Evolutionary conservation across 2,113 vertebrate species (phyloP).

Genomic region (Entelurus aequoreus): DNA sequence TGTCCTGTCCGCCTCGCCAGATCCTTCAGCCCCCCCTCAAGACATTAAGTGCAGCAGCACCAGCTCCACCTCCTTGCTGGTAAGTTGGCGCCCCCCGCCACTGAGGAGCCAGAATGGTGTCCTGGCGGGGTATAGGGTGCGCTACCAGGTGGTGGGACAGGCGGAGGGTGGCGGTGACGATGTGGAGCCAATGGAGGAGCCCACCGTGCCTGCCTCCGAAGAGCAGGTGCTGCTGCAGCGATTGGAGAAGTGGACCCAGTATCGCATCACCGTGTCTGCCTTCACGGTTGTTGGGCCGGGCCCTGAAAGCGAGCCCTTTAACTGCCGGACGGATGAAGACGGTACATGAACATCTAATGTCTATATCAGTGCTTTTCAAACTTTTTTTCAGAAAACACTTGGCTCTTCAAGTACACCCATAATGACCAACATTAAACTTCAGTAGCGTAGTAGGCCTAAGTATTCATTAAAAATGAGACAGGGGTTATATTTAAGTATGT

Average conservation of each 20-base stretch:
- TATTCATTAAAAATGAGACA: too few relatives aligned
- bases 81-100: constrained; percentile 96
- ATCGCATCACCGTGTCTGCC: constrained; percentile 85
- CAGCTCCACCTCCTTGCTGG: constrained; percentile 95
- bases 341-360: constrained; percentile 67
- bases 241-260: constrained; percentile 98
- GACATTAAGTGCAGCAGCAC: constrained; percentile 93
- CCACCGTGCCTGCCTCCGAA: constrained; percentile 75
- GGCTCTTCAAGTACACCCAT: too few relatives aligned
- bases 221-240: constrained; percentile 83
- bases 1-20: constrained; percentile 77
- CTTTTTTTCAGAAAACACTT: too few relatives aligned
- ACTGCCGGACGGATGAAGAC: constrained; percentile 92
- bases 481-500: too few relatives aligned
- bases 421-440: too few relatives aligned
- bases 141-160: constrained; percentile 81
- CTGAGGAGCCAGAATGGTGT: constrained; percentile 88
- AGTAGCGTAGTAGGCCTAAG: too few relatives aligned
- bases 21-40: constrained; percentile 98
- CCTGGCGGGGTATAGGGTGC: constrained; percentile 91
- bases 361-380: not conserved
- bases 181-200: constrained; percentile 77
- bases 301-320: constrained; percentile 86
- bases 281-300: constrained; percentile 85
- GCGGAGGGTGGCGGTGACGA: constrained; percentile 78